Conservation (phyloP, 2,888 invertebrate genomes). For the Ceratothoa steindachneri region DNA sequence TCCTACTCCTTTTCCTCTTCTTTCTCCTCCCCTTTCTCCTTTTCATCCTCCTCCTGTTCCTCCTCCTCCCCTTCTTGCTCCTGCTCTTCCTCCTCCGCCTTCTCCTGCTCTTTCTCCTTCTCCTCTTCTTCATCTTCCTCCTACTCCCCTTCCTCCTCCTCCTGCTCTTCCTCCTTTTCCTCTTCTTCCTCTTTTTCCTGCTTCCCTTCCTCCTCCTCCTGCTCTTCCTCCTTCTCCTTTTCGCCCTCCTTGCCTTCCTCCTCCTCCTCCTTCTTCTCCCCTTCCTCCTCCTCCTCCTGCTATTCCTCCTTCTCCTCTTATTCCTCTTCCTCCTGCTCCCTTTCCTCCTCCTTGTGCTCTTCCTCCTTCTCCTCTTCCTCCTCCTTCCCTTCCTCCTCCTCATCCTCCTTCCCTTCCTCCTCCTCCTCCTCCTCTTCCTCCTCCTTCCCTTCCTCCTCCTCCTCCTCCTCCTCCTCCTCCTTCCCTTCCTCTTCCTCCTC, state of each 20-base stretch:
- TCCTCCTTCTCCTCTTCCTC: background rate
- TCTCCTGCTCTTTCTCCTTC: background rate
- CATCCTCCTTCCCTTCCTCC: background rate
- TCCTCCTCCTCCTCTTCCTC: background rate
- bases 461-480: background rate
- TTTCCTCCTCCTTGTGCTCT: slow-evolving; percentile 10
- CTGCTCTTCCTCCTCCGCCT: background rate
- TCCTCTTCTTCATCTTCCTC: background rate
- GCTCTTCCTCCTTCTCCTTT: background rate
- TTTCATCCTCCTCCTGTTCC: background rate
- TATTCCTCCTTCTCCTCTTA: background rate
- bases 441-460: background rate
- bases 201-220: background rate
- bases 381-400: background rate
- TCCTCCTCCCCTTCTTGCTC: background rate
- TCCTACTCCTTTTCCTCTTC: background rate
- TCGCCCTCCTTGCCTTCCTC: background rate
- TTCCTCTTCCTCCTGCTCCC: background rate
- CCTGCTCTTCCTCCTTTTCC: background rate
- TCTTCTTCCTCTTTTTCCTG: background rate
- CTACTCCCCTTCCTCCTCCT: background rate
- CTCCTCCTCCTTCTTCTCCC: background rate
- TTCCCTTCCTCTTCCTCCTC: background rate
- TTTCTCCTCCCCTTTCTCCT: background rate
- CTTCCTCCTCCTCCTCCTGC: background rate